Evolutionary conservation across 1,140 invertebrate genomes (phyloP).

Genomic region (Bombus confusus): DNA sequence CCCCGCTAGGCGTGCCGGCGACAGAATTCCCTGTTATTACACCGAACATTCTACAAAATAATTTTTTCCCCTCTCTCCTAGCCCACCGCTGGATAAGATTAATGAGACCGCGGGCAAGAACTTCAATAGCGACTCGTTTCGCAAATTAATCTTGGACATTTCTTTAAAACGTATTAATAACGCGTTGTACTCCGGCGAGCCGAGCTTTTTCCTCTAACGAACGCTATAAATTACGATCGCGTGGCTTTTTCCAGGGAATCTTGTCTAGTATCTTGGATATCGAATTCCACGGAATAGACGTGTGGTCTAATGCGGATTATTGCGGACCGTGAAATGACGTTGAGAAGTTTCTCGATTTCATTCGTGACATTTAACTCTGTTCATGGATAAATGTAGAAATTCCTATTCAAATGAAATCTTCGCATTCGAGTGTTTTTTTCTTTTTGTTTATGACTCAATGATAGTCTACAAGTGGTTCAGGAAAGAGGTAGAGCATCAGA

Average conservation of each 20-base stretch:
- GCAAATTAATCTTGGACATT: conserved; percentile 78
- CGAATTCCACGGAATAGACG: not conserved
- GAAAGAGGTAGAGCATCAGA: not conserved
- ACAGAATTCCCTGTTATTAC: conserved; percentile 78
- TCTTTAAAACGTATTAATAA: conserved; percentile 78
- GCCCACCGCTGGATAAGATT: conserved; percentile 71
- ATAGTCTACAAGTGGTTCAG: not conserved
- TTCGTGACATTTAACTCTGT: not conserved
- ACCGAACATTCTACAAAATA: conserved; percentile 77
- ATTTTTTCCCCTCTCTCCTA: conserved; percentile 72
- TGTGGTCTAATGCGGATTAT: no score
- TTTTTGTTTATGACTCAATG: not conserved
- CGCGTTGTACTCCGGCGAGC: conserved; percentile 55
- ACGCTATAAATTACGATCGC: conserved; percentile 41
- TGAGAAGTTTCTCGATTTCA: not conserved
- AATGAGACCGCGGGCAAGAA: conserved; percentile 69
- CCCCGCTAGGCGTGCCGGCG: conserved; percentile 69
- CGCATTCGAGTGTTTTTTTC: not conserved
- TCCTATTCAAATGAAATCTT: not conserved
- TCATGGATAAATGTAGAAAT: no score
- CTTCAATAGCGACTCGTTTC: conserved; percentile 75
- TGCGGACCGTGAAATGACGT: not conserved
- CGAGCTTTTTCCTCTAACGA: not conserved
- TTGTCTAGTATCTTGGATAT: not conserved
- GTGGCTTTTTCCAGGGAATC: not conserved